Conservation (phyloP, 2,888 invertebrate species). For the Epirrhoe alternata region DNA sequence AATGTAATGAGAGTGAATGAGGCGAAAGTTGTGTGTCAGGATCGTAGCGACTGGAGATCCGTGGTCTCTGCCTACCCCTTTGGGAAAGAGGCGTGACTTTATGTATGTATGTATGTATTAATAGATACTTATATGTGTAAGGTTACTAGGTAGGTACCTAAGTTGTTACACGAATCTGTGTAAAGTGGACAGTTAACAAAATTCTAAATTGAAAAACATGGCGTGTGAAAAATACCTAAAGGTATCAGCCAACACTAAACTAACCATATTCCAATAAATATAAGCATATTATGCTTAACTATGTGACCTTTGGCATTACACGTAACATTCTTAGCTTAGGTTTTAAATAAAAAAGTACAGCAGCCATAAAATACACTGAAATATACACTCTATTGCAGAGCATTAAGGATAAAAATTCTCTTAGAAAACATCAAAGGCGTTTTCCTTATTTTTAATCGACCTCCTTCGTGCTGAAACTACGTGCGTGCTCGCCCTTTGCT, state of each 20-base stretch:
- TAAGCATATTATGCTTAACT: conserved; percentile 51
- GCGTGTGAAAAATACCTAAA: conserved; percentile 35
- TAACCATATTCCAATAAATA: conserved; percentile 44
- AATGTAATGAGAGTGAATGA: too few species aligned
- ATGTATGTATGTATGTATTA: too few species aligned
- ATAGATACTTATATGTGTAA: too few species aligned
- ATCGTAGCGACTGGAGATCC: too few species aligned
- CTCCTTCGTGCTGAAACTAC: conserved; percentile 53
- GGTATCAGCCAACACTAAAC: conserved; percentile 36
- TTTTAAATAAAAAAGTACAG: conserved; percentile 54
- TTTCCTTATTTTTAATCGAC: conserved; percentile 53
- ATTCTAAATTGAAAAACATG: conserved; percentile 14
- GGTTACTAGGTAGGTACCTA: too few species aligned
- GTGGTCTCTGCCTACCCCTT: too few species aligned
- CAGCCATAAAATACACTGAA: conserved; percentile 24
- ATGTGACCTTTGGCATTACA: conserved; percentile 73
- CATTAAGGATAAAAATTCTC: conserved; percentile 4
- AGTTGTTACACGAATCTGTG: not conserved
- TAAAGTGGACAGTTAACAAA: not conserved
- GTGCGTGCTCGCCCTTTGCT: conserved; percentile 68
- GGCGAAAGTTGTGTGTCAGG: too few species aligned
- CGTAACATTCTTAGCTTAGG: conserved; percentile 55
- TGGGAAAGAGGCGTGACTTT: too few species aligned
- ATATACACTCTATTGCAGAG: conserved; percentile 6
- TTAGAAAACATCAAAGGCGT: conserved; percentile 35